A percentile compares a stretch with the other conserved stretches of the same genome.
phyloP scores from a whole-genome alignment of 2,888 invertebrate species.

The Stenodera caucasica region DNA sequence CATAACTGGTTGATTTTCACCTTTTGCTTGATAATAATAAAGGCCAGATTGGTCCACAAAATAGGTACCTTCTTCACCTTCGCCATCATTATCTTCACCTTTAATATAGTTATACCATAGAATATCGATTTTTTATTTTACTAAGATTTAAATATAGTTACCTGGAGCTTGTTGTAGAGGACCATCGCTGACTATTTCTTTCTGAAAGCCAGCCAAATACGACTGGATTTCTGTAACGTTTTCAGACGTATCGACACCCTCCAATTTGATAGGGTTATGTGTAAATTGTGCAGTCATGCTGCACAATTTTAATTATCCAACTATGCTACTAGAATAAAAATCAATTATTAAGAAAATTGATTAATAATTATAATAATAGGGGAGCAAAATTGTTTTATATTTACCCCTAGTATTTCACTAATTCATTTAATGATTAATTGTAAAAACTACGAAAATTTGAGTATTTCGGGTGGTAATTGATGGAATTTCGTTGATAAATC shows the following conservation, averaged over 20 bases:
- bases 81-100: constrained; percentile 52
- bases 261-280: constrained; percentile 54
- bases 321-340: background rate
- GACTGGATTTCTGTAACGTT: constrained; percentile 73
- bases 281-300: constrained; percentile 53
- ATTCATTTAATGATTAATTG: too few relatives aligned
- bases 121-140: constrained; percentile 1
- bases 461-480: too few relatives aligned
- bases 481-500: too few relatives aligned
- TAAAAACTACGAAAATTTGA: too few relatives aligned
- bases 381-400: too few relatives aligned
- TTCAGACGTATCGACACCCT: constrained; percentile 54
- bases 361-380: background rate
- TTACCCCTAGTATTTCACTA: too few relatives aligned
- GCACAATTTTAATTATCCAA: constrained; percentile 20
- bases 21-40: constrained; percentile 78
- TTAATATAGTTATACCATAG: constrained; percentile 2
- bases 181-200: constrained; percentile 68
- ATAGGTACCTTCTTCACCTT: constrained; percentile 69
- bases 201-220: constrained; percentile 80
- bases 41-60: constrained; percentile 81
- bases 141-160: constrained; percentile 38
- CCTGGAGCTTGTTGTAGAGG: constrained; percentile 55
- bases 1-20: constrained; percentile 66
- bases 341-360: background rate